Percentiles rank a stretch among this genome's conserved stretches.
Conservation (phyloP, 2,113 vertebrate species). For the Nothocercus nigrocapillus region DNA sequence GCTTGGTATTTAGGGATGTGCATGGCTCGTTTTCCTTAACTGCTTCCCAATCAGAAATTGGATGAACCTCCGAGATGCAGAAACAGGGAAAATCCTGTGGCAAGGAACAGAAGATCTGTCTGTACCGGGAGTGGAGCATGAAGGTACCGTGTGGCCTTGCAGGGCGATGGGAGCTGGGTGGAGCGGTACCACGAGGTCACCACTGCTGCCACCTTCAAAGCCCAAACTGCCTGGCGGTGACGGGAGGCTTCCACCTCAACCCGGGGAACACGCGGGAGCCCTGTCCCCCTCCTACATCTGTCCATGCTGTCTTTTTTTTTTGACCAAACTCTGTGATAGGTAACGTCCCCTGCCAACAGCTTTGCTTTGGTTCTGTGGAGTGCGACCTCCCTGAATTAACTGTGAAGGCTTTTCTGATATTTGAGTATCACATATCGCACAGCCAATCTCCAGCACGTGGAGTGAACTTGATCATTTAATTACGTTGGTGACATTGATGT, state of each 20-base stretch:
- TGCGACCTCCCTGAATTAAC: neutral
- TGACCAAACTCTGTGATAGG: neutral
- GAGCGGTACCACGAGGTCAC: neutral
- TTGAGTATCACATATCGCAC: neutral
- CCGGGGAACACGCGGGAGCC: neutral
- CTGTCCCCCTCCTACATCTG: neutral
- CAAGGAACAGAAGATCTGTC: conserved; percentile 98
- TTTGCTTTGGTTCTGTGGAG: neutral
- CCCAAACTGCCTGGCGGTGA: neutral
- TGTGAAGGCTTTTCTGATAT: neutral
- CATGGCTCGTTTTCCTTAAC: conserved; percentile 73
- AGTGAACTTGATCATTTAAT: neutral
- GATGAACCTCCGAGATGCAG: conserved; percentile 99
- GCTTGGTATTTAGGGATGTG: neutral
- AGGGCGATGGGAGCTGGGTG: neutral
- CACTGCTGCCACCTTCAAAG: neutral
- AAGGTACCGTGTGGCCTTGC: conserved; percentile 82
- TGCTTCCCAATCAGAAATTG: conserved; percentile 87
- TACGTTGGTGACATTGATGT: neutral
- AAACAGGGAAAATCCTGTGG: conserved; percentile 98
- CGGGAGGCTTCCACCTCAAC: neutral
- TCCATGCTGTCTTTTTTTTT: neutral
- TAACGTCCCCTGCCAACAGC: neutral
- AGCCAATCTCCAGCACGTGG: neutral
- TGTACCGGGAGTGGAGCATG: conserved; percentile 95